Evolutionary conservation across 2,888 invertebrate genomes (phyloP), one percentile per base, ranked within the genome.

Genomic region (Philaethria dido): DNA sequence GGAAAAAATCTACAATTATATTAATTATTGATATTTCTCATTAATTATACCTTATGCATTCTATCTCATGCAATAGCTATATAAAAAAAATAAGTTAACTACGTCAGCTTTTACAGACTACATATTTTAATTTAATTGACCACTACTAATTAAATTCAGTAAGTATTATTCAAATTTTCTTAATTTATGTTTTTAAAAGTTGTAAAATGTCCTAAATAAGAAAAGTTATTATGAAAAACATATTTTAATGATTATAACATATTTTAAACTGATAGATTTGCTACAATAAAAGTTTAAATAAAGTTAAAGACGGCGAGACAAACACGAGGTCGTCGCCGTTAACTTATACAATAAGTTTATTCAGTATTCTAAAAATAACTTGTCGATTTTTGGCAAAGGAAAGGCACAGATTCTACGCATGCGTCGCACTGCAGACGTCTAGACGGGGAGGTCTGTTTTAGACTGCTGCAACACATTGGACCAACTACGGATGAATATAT

Each of bases 341-440:
- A 47, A 52, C 29, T 65, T 65, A 36, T 55, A 64, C 55, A 64
- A 64, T 52, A 65, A 60, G 33, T 60, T 65, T 33, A 66, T 61
- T 52, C 29, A 52, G 29, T 11, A 16, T 29, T 44, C 66, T 61
- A 66, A 65, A 68, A 61, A 66, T 65, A 71, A 60, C 61, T 55
- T 42, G 69, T 69, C 71, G 68, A 67, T 71, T 72, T 67, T 72
- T 64, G 71, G 71, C 70, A 69, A 65, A 57, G 65, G 42, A 42
- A 61, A 11, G 42, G 18, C 9, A 50, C 61, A 61, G 39, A 52
- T 39, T 33, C 36, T 64, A 55, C 86, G 88, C 88, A 83, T 84
- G 87, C 84, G 85, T 78, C 74, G 63, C 71, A 68, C 69, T 70
- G 77, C 84, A 85, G 86, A 86, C 87, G 87, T 88, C 88, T 88